These are phyloP conservation scores for Erebia ligea DNA, from an alignment of 2,888 invertebrate genomes.

Conservation along the genomic window DNA sequence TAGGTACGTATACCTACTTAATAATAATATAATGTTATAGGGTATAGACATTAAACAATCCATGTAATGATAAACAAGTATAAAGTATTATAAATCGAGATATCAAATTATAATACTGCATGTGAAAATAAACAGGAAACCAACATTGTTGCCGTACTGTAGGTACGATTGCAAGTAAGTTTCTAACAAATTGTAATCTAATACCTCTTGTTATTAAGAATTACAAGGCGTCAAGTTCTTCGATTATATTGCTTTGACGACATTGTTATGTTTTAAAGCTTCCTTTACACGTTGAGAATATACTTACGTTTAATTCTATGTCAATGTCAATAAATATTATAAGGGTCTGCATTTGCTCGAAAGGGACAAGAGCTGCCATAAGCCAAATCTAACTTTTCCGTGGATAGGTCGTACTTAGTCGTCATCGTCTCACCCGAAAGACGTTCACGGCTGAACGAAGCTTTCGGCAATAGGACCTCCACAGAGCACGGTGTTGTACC, in stretches of 20 bases:
- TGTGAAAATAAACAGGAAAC: slow-evolving; percentile 60
- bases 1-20: background rate
- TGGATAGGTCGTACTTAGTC: too few species aligned
- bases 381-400: too few species aligned
- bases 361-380: too few species aligned
- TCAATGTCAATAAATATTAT: too few species aligned
- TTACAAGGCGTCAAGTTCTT: slow-evolving; percentile 38
- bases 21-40: background rate
- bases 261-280: slow-evolving; percentile 3
- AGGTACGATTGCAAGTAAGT: slow-evolving; percentile 35
- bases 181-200: slow-evolving; percentile 50
- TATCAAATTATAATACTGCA: slow-evolving; percentile 29
- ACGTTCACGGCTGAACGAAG: too few species aligned
- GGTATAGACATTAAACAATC: background rate
- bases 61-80: slow-evolving; percentile 15
- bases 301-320: background rate
- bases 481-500: too few species aligned
- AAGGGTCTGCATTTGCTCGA: too few species aligned
- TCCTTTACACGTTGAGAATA: background rate
- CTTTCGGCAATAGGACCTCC: too few species aligned
- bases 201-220: slow-evolving; percentile 48
- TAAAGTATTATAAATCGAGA: slow-evolving; percentile 14
- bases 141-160: slow-evolving; percentile 48
- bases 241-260: slow-evolving; percentile 21
- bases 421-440: too few species aligned